Evolutionary conservation across 2,113 vertebrate species (phyloP).

Genomic region (Dipodomys ordii): DNA sequence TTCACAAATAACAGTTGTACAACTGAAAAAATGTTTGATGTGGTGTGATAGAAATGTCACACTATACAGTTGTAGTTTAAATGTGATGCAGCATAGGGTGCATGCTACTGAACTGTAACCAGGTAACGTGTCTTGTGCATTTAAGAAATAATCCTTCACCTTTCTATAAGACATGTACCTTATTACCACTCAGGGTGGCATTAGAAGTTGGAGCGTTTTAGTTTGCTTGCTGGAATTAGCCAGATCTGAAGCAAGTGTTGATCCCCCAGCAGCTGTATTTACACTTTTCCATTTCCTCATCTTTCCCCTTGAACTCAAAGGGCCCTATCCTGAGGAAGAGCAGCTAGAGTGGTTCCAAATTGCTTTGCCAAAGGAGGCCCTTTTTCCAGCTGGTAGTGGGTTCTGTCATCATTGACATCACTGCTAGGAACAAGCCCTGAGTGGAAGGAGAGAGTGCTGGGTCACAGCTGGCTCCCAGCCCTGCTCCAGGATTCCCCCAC

Average conservation of each 20-base stretch:
- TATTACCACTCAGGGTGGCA: constrained; percentile 61
- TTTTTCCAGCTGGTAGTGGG: constrained; percentile 48
- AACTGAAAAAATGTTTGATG: background rate
- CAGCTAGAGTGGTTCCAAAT: background rate
- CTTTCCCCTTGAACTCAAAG: background rate
- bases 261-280: constrained; percentile 55
- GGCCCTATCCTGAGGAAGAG: background rate
- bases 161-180: constrained; percentile 41
- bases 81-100: constrained; percentile 8
- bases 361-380: constrained; percentile 2
- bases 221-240: constrained; percentile 3
- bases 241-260: constrained; percentile 25
- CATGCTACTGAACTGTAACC: constrained; percentile 32
- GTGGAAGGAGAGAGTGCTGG: constrained; percentile 18
- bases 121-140: constrained; percentile 24
- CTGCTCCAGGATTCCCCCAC: background rate
- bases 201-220: constrained; percentile 26
- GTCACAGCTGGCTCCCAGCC: background rate
- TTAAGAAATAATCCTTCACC: constrained; percentile 18
- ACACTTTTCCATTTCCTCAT: background rate
- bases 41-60: background rate
- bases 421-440: background rate
- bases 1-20: constrained; percentile 44
- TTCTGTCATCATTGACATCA: constrained; percentile 7
- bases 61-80: constrained; percentile 19